These are phyloP conservation scores for Heterodera schachtii DNA, from an alignment of 1,140 invertebrate genomes.

Conservation along the genomic window DNA sequence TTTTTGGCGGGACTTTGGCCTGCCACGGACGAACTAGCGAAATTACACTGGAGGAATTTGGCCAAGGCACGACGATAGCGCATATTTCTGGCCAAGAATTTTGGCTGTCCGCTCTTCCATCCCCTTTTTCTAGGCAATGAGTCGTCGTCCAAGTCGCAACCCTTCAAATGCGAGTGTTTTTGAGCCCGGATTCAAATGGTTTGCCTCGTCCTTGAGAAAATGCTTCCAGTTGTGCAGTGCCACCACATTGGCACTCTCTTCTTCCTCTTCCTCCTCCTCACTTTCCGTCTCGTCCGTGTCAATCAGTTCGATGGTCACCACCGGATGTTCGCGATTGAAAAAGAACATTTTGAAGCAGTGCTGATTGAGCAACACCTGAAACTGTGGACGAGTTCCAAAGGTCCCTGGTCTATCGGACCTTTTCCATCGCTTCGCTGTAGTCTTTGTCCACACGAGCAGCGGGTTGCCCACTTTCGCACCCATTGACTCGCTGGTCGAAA, in stretches of 20 bases:
- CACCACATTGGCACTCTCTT: slow-evolving; percentile 26
- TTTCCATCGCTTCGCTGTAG: slow-evolving; percentile 34
- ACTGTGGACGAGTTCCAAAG: no score
- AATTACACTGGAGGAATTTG: not conserved
- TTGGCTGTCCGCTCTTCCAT: not conserved
- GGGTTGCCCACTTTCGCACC: slow-evolving; percentile 26
- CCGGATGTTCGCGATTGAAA: slow-evolving; percentile 33
- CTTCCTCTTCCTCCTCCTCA: slow-evolving; percentile 31
- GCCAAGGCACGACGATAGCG: not conserved
- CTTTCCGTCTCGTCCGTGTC: slow-evolving; percentile 34
- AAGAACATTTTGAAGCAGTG: slow-evolving; percentile 45
- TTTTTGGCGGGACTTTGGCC: slow-evolving; percentile 7
- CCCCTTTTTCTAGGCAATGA: no score
- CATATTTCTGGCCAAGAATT: slow-evolving; percentile 1
- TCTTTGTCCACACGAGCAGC: slow-evolving; percentile 28
- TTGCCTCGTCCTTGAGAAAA: slow-evolving; percentile 33
- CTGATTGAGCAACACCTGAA: slow-evolving; percentile 37
- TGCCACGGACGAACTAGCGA: not conserved
- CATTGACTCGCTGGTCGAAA: slow-evolving; percentile 23
- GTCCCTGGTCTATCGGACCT: slow-evolving; percentile 7
- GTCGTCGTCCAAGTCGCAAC: not conserved
- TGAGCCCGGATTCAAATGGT: not conserved
- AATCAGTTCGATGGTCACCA: slow-evolving; percentile 40
- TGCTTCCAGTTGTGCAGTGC: slow-evolving; percentile 29
- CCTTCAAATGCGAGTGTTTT: not conserved